Evolutionary conservation across 2,797 vertebrate genomes (phyloP), one percentile per base, ranked within the genome.

Genomic region (Pristis pectinata): DNA sequence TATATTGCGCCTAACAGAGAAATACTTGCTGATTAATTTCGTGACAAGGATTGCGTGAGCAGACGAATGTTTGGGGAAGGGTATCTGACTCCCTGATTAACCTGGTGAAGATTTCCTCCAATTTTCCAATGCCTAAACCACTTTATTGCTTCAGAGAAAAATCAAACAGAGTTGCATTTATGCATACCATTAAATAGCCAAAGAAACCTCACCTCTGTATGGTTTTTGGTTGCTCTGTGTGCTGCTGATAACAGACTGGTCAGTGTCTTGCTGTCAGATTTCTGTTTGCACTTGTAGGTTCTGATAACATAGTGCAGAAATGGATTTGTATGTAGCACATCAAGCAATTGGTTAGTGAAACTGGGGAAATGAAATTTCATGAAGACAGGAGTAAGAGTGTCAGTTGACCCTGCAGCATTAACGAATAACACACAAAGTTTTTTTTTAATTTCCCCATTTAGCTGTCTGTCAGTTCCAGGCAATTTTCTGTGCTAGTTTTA

Each of bases 221-320:
- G 49, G 83, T 0, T 6, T 59, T 59, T 4, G 27, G 30, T 59
- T 87, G 11, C 49, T 34, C 9, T 34, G 82, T 44, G 17, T 44
- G 80, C 22, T 49, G 22, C 30, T n/a, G 30, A 59, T 87, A 87
- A 61, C 80, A 83, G 22, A 83, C 80, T 82, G 44, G 22, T 27
- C 83, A 34, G 83, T 17, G 53, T 10, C 83, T 87, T 87, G 34
- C 83, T 87, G 83, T 87, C 83, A 87, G 59, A 87, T 59, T 30
- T 15, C 83, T 34, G 53, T 34, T 61, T 87, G 1, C 0, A 59
- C 30, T n/a, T 7, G 56, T 10, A 2, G 10, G 74, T 77, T 61
- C 30, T 30, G 24, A 24, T 83, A 44, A 83, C 83, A 27, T 24
- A 7, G 79, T 24, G 15, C 56, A 87, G 53, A 87, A 19, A 61